phyloP scores from a whole-genome alignment of 2,113 vertebrate genomes.

The Psittacula cyanocephala region DNA sequence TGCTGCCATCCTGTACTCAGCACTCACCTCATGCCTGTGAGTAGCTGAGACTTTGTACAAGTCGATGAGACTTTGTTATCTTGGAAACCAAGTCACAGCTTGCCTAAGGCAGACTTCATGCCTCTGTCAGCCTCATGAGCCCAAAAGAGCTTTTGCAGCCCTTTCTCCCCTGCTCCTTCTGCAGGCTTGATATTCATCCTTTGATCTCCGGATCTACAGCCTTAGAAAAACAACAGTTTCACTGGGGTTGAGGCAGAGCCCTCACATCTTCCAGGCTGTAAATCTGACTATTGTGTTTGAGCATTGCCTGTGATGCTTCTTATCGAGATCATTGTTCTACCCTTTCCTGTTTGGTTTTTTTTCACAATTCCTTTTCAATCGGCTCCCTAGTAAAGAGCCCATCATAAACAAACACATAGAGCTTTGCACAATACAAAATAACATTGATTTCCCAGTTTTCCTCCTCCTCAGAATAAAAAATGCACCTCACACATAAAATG shows the following conservation, averaged over 20 bases:
- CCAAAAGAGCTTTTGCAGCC: not conserved
- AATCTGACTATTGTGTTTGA: constrained; percentile 63
- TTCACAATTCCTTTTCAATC: constrained; percentile 65
- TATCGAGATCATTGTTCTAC: constrained; percentile 62
- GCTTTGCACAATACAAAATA: constrained; percentile 45
- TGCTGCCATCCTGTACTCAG: not conserved
- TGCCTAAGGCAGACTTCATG: not conserved
- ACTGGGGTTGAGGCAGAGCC: not conserved
- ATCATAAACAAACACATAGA: constrained; percentile 54
- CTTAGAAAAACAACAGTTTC: constrained; percentile 47
- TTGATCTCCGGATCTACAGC: constrained; percentile 51
- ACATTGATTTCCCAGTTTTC: constrained; percentile 53
- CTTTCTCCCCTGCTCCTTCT: not conserved
- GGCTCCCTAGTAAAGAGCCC: constrained; percentile 27
- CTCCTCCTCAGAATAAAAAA: not conserved
- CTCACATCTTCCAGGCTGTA: constrained; percentile 51
- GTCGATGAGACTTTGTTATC: not conserved
- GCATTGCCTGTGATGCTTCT: constrained; percentile 56
- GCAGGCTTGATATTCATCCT: constrained; percentile 32
- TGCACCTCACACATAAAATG: constrained; percentile 23
- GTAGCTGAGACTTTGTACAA: not conserved
- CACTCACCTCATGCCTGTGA: not conserved
- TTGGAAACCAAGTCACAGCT: not conserved
- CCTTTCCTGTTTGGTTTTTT: constrained; percentile 68
- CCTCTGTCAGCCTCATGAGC: not conserved